Percentiles rank a stretch among this genome's conserved stretches.
These are phyloP conservation scores for Trachemys scripta DNA, from an alignment of 2,113 vertebrate species.

Conservation along the genomic window DNA sequence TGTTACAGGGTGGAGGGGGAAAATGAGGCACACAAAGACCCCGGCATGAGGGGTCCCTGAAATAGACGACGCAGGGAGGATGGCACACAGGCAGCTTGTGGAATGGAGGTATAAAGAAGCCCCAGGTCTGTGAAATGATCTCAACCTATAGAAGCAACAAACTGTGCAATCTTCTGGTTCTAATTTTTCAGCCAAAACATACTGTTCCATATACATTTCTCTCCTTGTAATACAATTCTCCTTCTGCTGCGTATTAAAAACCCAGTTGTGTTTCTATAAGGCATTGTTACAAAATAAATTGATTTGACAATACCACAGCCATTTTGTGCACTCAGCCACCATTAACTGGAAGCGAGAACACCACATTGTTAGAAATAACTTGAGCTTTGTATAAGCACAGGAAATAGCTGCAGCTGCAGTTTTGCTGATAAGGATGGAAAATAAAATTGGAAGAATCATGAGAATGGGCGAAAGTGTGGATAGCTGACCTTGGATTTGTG, in stretches of 20 bases:
- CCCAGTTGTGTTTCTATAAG: not conserved
- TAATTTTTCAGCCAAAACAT: not conserved
- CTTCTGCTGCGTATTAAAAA: not conserved
- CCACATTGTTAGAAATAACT: not conserved
- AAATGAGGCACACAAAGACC: no score
- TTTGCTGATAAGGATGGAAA: not conserved
- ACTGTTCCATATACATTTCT: not conserved
- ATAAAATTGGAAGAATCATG: not conserved
- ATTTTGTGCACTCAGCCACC: no score
- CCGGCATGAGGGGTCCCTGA: not conserved
- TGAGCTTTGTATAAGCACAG: no score
- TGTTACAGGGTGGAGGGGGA: no score
- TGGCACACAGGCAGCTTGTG: not conserved
- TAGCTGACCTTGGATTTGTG: no score
- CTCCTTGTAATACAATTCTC: not conserved
- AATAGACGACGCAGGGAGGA: not conserved
- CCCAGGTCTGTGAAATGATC: not conserved
- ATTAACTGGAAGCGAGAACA: not conserved
- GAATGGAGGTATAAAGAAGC: not conserved
- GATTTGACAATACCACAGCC: no score
- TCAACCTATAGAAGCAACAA: not conserved
- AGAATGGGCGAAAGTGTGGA: not conserved
- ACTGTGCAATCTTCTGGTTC: not conserved
- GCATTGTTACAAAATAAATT: no score
- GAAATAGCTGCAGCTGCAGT: not conserved